Evolutionary conservation across 2,113 vertebrate species (phyloP).

Genomic region (Pelvicachromis taeniatus): DNA sequence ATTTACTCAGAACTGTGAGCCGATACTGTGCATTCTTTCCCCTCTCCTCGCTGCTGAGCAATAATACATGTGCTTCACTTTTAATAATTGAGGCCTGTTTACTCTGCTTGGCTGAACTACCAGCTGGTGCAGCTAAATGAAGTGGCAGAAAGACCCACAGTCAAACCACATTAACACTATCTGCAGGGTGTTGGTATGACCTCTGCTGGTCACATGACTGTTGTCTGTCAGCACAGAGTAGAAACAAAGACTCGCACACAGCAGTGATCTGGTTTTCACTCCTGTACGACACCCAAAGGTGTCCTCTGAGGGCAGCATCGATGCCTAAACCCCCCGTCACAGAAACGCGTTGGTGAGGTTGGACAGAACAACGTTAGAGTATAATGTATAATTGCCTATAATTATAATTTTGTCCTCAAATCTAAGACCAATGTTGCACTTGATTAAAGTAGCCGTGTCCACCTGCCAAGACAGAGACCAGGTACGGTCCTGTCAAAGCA

Average conservation of each 20-base stretch:
- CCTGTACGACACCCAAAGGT: not conserved
- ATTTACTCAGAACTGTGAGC: not conserved
- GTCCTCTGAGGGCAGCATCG: not conserved
- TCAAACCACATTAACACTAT: not conserved
- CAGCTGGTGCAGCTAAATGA: not conserved
- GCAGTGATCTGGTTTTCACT: not conserved
- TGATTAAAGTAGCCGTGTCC: not conserved
- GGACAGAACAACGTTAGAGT: not conserved
- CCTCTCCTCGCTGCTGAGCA: not conserved
- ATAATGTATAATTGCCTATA: not conserved
- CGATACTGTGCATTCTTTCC: not conserved
- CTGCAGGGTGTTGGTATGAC: not conserved
- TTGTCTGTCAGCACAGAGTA: not conserved
- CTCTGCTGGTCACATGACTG: not conserved
- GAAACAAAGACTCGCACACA: not conserved
- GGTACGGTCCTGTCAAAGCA: too few relatives aligned
- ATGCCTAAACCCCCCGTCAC: not conserved
- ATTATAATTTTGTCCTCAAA: not conserved
- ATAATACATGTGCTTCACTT: constrained; percentile 14
- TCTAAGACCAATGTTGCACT: not conserved
- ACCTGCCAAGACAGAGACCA: too few relatives aligned
- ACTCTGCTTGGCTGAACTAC: not conserved
- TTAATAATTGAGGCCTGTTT: constrained; percentile 27
- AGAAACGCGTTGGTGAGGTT: not conserved
- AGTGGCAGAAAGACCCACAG: not conserved